A percentile compares a stretch with the other conserved stretches of the same genome.
phyloP scores from a whole-genome alignment of 2,888 invertebrate species.

The Heteropelma amictum region DNA sequence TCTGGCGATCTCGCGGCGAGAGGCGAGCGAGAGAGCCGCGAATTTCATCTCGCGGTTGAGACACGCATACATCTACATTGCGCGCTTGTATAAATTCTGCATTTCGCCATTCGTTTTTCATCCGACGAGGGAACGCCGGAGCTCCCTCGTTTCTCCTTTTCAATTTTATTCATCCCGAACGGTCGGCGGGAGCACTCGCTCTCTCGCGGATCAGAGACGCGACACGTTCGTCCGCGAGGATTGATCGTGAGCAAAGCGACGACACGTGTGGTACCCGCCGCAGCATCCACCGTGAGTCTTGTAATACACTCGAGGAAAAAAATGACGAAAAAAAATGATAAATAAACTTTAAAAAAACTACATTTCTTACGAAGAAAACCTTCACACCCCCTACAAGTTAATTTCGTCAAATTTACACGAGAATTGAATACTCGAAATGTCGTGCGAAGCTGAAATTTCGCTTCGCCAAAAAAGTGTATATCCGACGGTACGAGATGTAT shows the following conservation, averaged over 20 bases:
- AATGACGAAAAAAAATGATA: constrained; percentile 3
- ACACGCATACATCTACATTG: background rate
- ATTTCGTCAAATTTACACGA: constrained; percentile 48
- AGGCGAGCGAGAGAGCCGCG: constrained; percentile 41
- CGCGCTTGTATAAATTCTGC: background rate
- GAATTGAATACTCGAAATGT: too few relatives aligned
- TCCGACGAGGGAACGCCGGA: constrained; percentile 3
- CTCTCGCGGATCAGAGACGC: background rate
- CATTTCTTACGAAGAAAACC: constrained; percentile 6
- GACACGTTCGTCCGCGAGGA: constrained; percentile 33
- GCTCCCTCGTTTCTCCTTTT: constrained; percentile 34
- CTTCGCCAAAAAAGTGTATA: too few relatives aligned
- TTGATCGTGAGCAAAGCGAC: constrained; percentile 56
- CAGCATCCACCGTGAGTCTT: background rate
- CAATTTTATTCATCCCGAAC: constrained; percentile 48
- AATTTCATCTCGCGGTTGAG: constrained; percentile 50
- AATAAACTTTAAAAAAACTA: background rate
- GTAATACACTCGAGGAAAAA: constrained; percentile 15
- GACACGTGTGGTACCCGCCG: constrained; percentile 53
- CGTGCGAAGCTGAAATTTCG: too few relatives aligned
- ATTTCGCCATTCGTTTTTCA: constrained; percentile 40
- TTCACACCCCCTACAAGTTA: constrained; percentile 55
- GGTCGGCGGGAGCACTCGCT: constrained; percentile 28
- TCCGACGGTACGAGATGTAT: constrained; percentile 63
- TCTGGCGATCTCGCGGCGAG: constrained; percentile 42